A percentile compares a stretch with the other conserved stretches of the same genome.
Conservation (phyloP, 2,888 invertebrate species). For the Clivina fossor region DNA sequence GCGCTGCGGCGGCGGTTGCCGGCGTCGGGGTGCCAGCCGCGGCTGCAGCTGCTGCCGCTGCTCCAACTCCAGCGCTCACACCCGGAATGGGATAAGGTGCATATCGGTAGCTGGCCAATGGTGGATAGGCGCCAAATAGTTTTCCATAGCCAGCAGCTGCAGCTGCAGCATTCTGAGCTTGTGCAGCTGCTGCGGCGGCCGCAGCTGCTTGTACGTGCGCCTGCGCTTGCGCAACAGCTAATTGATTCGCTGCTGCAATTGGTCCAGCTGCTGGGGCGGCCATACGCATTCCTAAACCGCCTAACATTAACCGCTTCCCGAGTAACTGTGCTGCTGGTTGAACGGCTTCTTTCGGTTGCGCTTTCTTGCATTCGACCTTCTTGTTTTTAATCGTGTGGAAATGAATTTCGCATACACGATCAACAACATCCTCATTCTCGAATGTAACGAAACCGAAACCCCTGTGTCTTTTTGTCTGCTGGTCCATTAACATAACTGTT, state of each 20-base stretch:
- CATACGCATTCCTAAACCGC: slow-evolving; percentile 70
- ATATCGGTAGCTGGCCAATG: slow-evolving; percentile 61
- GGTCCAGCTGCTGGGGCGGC: slow-evolving; percentile 59
- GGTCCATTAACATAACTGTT: slow-evolving; percentile 92
- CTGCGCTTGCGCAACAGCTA: slow-evolving; percentile 59
- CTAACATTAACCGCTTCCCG: slow-evolving; percentile 70
- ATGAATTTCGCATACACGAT: slow-evolving; percentile 90
- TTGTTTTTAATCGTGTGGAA: slow-evolving; percentile 92
- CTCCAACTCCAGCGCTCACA: slow-evolving; percentile 52
- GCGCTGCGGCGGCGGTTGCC: slow-evolving; percentile 61
- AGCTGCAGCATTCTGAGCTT: slow-evolving; percentile 62
- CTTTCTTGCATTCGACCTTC: slow-evolving; percentile 88
- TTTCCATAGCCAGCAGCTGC: slow-evolving; percentile 69
- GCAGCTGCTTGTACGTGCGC: slow-evolving; percentile 54
- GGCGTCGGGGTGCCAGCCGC: slow-evolving; percentile 52
- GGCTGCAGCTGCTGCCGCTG: slow-evolving; percentile 56
- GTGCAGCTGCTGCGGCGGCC: slow-evolving; percentile 57
- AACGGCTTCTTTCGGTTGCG: slow-evolving; percentile 88
- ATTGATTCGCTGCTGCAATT: slow-evolving; percentile 60
- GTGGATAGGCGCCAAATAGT: slow-evolving; percentile 64
- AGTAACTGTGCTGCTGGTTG: slow-evolving; percentile 69
- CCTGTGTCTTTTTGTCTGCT: slow-evolving; percentile 87
- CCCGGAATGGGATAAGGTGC: slow-evolving; percentile 63
- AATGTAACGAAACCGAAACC: slow-evolving; percentile 92
- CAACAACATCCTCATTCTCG: slow-evolving; percentile 88